A percentile compares a stretch with the other conserved stretches of the same genome.
phyloP scores from a whole-genome alignment of 2,113 vertebrate species.

The Psettodes erumei region DNA sequence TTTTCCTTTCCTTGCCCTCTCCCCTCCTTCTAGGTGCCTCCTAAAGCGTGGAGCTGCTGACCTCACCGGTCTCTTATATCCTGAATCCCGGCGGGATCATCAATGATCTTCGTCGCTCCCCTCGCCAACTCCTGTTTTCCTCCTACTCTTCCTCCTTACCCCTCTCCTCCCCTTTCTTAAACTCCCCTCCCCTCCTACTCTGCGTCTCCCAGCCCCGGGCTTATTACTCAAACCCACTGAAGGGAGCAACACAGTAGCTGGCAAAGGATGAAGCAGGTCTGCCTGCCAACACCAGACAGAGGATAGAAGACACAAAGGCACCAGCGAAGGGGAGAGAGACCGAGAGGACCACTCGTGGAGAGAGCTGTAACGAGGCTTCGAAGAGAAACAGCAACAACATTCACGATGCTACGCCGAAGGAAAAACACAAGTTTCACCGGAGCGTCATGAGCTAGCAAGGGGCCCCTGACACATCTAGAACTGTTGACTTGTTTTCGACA shows the following conservation, averaged over 20 bases:
- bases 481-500: conserved; percentile 41
- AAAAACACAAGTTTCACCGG: conserved; percentile 52
- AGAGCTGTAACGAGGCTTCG: conserved; percentile 24
- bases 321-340: conserved; percentile 23
- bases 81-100: conserved; percentile 46
- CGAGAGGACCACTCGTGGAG: conserved; percentile 25
- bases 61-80: conserved; percentile 31
- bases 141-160: conserved; percentile 38
- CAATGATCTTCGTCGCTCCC: conserved; percentile 56
- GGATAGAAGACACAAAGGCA: conserved; percentile 63
- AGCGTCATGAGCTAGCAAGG: conserved; percentile 52
- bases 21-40: conserved; percentile 47
- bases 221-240: conserved; percentile 69
- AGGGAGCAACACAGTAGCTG: conserved; percentile 68
- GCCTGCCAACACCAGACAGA: conserved; percentile 66
- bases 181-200: conserved; percentile 48
- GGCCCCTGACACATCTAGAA: conserved; percentile 19
- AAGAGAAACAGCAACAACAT: conserved; percentile 25
- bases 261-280: conserved; percentile 70
- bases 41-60: conserved; percentile 28
- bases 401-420: conserved; percentile 64
- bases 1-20: not conserved
- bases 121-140: conserved; percentile 40
- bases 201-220: conserved; percentile 48
- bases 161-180: conserved; percentile 63